phyloP scores from a whole-genome alignment of 2,888 invertebrate species.

The Papilio protenor region DNA sequence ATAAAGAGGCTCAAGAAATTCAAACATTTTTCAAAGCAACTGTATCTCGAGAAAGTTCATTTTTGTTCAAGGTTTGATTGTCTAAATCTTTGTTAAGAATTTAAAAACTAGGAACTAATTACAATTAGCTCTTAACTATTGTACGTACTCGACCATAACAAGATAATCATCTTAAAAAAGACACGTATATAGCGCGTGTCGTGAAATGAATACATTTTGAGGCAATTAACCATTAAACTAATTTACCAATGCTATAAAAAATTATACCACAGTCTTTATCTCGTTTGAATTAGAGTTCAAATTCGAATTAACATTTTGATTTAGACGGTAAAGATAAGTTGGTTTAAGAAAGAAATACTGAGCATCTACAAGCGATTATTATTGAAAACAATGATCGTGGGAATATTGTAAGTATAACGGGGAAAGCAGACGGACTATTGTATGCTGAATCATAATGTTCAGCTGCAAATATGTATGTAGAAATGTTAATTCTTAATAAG shows the following conservation, averaged over 20 bases:
- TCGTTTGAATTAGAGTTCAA: constrained; percentile 22
- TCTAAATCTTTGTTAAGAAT: neutral
- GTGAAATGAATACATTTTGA: constrained; percentile 55
- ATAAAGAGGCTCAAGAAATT: constrained; percentile 33
- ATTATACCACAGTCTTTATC: constrained; percentile 37
- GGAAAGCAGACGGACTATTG: constrained; percentile 68
- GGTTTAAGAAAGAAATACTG: constrained; percentile 50
- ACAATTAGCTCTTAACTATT: constrained; percentile 25
- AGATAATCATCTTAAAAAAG: constrained; percentile 46
- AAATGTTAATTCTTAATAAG: constrained; percentile 21
- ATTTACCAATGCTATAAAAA: constrained; percentile 16
- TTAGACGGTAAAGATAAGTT: constrained; percentile 40
- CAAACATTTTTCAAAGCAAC: neutral
- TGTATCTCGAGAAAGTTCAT: neutral
- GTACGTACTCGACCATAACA: constrained; percentile 35
- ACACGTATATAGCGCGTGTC: constrained; percentile 56
- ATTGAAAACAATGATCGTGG: constrained; percentile 73
- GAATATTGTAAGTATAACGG: constrained; percentile 72
- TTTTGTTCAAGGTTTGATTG: neutral
- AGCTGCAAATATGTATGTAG: constrained; percentile 24
- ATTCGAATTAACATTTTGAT: constrained; percentile 30
- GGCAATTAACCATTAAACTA: constrained; percentile 50
- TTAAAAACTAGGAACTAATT: constrained; percentile 3
- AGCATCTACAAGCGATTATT: constrained; percentile 56
- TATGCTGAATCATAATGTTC: constrained; percentile 55